phyloP scores from a whole-genome alignment of 2,797 vertebrate species.

The Pachyuromys duprasi region DNA sequence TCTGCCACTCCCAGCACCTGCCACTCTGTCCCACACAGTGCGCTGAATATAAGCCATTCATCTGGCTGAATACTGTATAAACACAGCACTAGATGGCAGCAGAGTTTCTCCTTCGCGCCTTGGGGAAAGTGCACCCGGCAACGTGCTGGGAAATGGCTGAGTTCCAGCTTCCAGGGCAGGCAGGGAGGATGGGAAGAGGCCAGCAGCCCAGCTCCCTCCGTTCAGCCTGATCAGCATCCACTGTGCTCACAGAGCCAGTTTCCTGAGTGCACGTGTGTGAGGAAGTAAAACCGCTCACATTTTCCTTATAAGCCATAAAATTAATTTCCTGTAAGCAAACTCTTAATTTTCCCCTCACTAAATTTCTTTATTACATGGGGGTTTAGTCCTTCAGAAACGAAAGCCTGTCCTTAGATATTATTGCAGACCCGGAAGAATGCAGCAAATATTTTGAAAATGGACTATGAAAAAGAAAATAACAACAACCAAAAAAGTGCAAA shows the following conservation, averaged over 20 bases:
- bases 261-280: slow-evolving; percentile 55
- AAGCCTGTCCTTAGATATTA: background rate
- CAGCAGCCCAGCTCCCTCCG: slow-evolving; percentile 4
- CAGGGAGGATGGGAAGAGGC: slow-evolving; percentile 1
- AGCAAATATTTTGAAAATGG: slow-evolving; percentile 49
- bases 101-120: background rate
- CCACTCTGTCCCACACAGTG: background rate
- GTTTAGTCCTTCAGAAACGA: background rate
- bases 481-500: slow-evolving; percentile 1
- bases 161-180: slow-evolving; percentile 53
- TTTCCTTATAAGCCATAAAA: slow-evolving; percentile 57
- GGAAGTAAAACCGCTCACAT: slow-evolving; percentile 53
- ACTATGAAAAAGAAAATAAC: slow-evolving; percentile 47
- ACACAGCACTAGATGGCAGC: slow-evolving; percentile 73
- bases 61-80: background rate
- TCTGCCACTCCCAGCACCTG: background rate
- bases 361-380: slow-evolving; percentile 20
- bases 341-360: background rate
- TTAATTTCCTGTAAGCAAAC: slow-evolving; percentile 59
- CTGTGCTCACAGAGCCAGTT: background rate
- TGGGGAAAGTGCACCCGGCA: background rate
- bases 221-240: slow-evolving; percentile 36
- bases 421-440: background rate
- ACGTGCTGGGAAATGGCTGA: background rate
- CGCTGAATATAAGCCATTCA: slow-evolving; percentile 21